A percentile compares a stretch with the other conserved stretches of the same genome.
Conservation (phyloP, 2,113 vertebrate genomes). For the Sinocyclocheilus anshuiensis region DNA sequence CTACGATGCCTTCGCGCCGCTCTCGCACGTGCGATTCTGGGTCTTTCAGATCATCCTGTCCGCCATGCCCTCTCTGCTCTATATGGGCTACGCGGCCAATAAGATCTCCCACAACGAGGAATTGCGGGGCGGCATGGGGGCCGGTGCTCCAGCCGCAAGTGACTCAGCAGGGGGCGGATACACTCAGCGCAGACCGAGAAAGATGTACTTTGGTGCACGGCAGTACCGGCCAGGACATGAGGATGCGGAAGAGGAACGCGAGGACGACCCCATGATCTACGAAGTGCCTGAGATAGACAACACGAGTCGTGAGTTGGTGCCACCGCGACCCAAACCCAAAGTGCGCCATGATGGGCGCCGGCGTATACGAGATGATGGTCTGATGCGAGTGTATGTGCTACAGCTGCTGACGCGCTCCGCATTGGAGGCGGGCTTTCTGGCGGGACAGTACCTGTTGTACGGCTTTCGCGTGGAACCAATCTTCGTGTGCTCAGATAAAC, state of each 20-base stretch:
- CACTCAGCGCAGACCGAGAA: constrained; percentile 80
- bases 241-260: constrained; percentile 88
- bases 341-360: constrained; percentile 84
- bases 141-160: not conserved
- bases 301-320: constrained; percentile 76
- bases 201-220: constrained; percentile 82
- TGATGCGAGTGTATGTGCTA: constrained; percentile 94
- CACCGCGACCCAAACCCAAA: constrained; percentile 76
- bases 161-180: constrained; percentile 68
- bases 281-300: constrained; percentile 91
- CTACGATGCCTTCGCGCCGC: constrained; percentile 93
- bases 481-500: constrained; percentile 86
- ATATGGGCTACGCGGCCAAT: constrained; percentile 92
- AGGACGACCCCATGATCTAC: constrained; percentile 98
- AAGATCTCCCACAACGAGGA: constrained; percentile 91
- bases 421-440: constrained; percentile 89
- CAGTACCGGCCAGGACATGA: constrained; percentile 86
- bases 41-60: constrained; percentile 98
- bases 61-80: constrained; percentile 92
- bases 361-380: constrained; percentile 88
- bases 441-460: constrained; percentile 93
- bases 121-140: constrained; percentile 69
- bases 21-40: constrained; percentile 97
- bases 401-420: constrained; percentile 88
- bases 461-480: constrained; percentile 88